Evolutionary conservation across 1,140 invertebrate genomes (phyloP), one percentile per base, ranked within the genome.

Genomic region (Ceratosolen solmsi): DNA sequence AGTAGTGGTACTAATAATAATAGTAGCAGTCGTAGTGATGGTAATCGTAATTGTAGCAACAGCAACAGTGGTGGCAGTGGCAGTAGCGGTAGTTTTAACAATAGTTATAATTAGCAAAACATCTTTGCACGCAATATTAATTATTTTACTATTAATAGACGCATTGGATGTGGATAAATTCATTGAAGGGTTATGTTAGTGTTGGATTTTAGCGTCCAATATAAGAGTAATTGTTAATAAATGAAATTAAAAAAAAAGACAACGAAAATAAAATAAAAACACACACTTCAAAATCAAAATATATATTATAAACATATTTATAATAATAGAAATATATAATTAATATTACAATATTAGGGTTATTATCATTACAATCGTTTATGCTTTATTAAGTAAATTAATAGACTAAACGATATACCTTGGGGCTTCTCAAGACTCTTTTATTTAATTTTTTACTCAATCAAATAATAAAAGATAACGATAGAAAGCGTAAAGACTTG

Each of bases 271-370:
- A 86, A 86, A 83, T 87, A 89, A 88, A 84, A 88, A 89, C n/a
- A 86, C 74, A 85, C 86, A 89, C 80, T 89, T 91, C 87, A 89
- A 91, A 91, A 91, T 91, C 86, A 91, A 91, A 91, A 84, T 84
- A 91, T 91, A 91, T 91, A 91, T 91, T 90, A 90, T 90, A 91
- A 90, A 91, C 87, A 91, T 85, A 87, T 91, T 90, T 90, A 90
- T 91, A 90, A 90, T 89, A 88, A 89, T 89, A 88, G 85, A 81
- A 88, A 88, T 89, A 88, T 87, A 90, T 89, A 87, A 89, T 89
- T 87, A 90, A 87, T 89, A 89, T 90, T 90, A 91, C 89, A 91
- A 88, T 90, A 91, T 91, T 90, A 91, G 88, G 90, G 84, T 87
- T 89, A 87, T 87, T 87, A 87, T 90, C 86, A 82, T 89, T 87